phyloP scores from a whole-genome alignment of 2,113 vertebrate species.

The Bucco capensis region DNA sequence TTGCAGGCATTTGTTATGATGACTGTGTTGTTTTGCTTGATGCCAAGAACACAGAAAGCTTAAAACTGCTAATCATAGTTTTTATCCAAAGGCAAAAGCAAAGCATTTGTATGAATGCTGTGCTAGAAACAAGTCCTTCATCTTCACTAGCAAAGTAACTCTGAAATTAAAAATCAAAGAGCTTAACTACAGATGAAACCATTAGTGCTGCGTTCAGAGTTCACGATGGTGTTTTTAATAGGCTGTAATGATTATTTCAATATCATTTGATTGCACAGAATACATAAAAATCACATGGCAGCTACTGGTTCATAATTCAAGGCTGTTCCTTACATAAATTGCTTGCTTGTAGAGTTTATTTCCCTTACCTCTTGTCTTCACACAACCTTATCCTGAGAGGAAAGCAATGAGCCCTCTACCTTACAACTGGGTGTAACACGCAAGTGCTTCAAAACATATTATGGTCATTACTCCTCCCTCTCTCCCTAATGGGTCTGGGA shows the following conservation, averaged over 20 bases:
- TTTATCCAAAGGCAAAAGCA: slow-evolving; percentile 23
- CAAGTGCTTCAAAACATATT: background rate
- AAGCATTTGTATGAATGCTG: background rate
- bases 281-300: background rate
- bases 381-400: background rate
- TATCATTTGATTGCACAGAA: background rate
- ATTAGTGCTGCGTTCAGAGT: background rate
- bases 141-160: slow-evolving; percentile 45
- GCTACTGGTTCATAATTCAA: background rate
- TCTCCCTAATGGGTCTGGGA: background rate
- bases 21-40: background rate
- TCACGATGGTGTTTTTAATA: slow-evolving; percentile 6
- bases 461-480: background rate
- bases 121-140: slow-evolving; percentile 26
- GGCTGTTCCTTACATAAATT: background rate
- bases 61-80: slow-evolving; percentile 27
- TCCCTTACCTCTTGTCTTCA: background rate
- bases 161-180: slow-evolving; percentile 63
- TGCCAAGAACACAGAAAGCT: slow-evolving; percentile 23
- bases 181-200: slow-evolving; percentile 37
- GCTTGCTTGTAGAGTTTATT: background rate
- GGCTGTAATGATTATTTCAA: slow-evolving; percentile 33
- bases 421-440: background rate
- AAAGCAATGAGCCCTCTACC: background rate
- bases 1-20: slow-evolving; percentile 39